Base-by-base conservation (phyloP, 1,140 invertebrate genomes). In the Neodiprion lecontei region DNA sequence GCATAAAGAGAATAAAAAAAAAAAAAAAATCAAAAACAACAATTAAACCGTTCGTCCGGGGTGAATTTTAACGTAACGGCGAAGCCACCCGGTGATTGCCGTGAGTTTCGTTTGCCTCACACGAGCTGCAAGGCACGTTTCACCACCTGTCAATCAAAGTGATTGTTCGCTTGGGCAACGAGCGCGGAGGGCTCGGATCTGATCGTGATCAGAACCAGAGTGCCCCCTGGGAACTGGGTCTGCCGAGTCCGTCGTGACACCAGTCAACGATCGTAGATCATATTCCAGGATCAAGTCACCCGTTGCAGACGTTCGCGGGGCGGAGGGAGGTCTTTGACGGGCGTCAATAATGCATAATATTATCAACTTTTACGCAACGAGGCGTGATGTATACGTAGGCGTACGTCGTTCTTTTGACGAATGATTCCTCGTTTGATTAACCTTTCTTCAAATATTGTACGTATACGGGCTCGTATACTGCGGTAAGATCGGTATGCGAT, bases 141-240 rank as follows among this genome's bases (percentile, higher is more conserved):
- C n/a, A 61, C 53, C 53, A 61, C 53, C 53, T 61, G 53, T 61
- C 53, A 61, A 61, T 61, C 53, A 61, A 61, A 61, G 53, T 61
- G 53, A 61, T 61, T 61, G 53, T 61, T 61, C 53, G 53, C 53
- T 61, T 61, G n/a, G 53, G 53, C 53, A 61, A 61, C 53, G 53
- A 61, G 11, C 53, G 53, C 53, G 5, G 53, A 61, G 53, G 53
- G 53, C 53, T 61, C 53, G 53, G 53, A 61, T 61, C 53, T 61
- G 53, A 61, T 61, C 53, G 53, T 61, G 53, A 61, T 61, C 53
- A 61, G 53, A 61, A 61, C 53, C 53, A 61, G 53, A 61, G 53
- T 61, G 53, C 53, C 53, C 53, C 53, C 53, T 61, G 53, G 53
- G 53, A 61, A 61, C 53, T 61, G 53, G 53, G 53, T 61, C 53